Percentiles rank a stretch among this genome's conserved stretches.
Conservation (phyloP, 2,113 vertebrate species). For the Opisthocomus hoazin region DNA sequence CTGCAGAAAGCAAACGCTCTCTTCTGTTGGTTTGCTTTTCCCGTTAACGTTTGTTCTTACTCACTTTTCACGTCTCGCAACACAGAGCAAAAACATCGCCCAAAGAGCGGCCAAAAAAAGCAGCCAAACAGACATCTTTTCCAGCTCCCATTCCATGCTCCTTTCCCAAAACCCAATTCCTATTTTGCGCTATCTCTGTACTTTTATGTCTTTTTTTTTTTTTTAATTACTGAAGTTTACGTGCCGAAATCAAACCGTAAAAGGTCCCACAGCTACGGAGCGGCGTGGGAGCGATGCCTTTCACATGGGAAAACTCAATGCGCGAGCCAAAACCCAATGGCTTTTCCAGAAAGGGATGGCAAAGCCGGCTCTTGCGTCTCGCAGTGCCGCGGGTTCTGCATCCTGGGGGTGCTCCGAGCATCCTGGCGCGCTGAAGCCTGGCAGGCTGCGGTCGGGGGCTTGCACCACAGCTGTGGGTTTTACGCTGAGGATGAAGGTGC, state of each 20-base stretch:
- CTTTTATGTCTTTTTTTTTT: not conserved
- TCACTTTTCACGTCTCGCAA: not conserved
- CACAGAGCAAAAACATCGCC: accelerated
- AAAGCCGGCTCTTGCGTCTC: not conserved
- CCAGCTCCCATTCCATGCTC: not conserved
- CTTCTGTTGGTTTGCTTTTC: accelerated
- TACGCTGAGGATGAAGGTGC: not conserved
- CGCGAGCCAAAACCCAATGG: not conserved
- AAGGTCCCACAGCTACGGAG: not conserved
- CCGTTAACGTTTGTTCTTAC: not conserved
- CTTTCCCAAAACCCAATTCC: not conserved
- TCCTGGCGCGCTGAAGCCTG: not conserved
- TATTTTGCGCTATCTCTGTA: not conserved
- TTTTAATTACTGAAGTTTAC: no score
- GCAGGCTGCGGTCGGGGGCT: accelerated
- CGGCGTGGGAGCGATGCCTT: not conserved
- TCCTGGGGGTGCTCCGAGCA: not conserved
- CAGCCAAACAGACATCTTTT: not conserved
- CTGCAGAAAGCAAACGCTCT: accelerated
- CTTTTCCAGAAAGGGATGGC: not conserved
- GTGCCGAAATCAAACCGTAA: not conserved
- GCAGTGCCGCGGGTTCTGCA: not conserved
- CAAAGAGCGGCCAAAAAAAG: not conserved
- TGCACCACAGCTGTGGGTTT: accelerated
- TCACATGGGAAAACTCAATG: not conserved